phyloP scores from a whole-genome alignment of 2,113 vertebrate species.

The Strix uralensis region DNA sequence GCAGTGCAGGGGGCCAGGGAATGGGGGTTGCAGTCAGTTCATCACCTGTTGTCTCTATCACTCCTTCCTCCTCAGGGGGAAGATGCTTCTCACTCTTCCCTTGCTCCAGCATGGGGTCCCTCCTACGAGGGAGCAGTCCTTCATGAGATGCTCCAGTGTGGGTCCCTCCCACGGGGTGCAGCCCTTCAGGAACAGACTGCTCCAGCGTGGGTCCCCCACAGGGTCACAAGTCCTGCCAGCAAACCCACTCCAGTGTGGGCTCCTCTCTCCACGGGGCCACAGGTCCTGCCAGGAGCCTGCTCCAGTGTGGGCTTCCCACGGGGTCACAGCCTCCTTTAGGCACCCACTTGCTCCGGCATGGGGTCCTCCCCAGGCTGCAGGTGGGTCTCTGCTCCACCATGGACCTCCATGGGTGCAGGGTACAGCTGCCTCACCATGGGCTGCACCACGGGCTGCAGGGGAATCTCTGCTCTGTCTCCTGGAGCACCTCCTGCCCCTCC shows the following conservation, averaged over 20 bases:
- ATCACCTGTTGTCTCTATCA: background rate
- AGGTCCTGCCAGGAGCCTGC: no score
- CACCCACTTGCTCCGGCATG: background rate
- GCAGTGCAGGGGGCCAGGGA: no score
- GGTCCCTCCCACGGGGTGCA: background rate
- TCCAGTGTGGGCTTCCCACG: background rate
- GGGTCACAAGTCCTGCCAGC: no score
- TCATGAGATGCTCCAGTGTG: background rate
- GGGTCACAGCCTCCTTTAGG: background rate
- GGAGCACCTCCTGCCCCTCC: background rate
- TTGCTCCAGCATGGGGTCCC: background rate
- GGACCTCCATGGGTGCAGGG: background rate
- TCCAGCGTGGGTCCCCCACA: background rate
- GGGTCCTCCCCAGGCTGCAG: background rate
- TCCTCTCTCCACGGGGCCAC: no score
- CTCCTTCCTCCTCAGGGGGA: background rate
- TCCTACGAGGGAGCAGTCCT: background rate
- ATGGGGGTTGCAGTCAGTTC: background rate
- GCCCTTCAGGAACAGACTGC: background rate
- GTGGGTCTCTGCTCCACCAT: background rate
- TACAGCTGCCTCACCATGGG: background rate
- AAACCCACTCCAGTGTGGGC: background rate
- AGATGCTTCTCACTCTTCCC: background rate
- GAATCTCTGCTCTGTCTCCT: background rate
- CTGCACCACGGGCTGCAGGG: background rate